These are phyloP conservation scores for Hylaeus anthracinus DNA, from an alignment of 1,140 invertebrate species.

Conservation along the genomic window DNA sequence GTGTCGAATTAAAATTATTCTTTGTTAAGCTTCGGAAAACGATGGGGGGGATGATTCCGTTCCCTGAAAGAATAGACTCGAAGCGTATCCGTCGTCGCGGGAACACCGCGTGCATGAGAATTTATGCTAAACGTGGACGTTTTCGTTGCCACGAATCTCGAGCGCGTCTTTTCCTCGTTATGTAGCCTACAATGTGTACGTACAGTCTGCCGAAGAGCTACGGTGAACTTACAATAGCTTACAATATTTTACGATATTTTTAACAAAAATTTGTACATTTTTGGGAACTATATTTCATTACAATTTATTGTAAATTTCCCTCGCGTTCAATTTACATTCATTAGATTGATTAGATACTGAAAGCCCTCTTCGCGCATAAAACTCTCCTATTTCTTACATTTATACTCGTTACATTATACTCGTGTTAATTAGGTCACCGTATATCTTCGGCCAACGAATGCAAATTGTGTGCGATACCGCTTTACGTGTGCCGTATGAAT, in stretches of 20 bases:
- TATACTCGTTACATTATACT: too few relatives aligned
- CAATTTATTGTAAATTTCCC: too few relatives aligned
- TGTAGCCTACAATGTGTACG: slow-evolving; percentile 16
- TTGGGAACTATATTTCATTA: too few relatives aligned
- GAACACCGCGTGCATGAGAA: not conserved
- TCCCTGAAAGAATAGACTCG: slow-evolving; percentile 15
- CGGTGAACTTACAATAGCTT: not conserved
- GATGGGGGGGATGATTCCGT: slow-evolving; percentile 38
- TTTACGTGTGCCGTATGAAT: slow-evolving; percentile 8
- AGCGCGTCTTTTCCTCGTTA: slow-evolving; percentile 29
- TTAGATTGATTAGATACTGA: too few relatives aligned
- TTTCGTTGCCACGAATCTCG: slow-evolving; percentile 19
- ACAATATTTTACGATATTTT: too few relatives aligned
- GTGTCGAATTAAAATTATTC: slow-evolving; percentile 62
- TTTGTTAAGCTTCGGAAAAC: slow-evolving; percentile 59
- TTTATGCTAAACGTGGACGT: slow-evolving; percentile 14
- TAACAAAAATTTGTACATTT: too few relatives aligned
- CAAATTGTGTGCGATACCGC: not conserved
- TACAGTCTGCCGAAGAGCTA: not conserved
- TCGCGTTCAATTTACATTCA: too few relatives aligned
- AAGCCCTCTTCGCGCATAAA: too few relatives aligned
- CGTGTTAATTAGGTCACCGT: not conserved
- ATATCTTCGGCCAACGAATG: not conserved
- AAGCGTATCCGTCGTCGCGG: slow-evolving; percentile 20
- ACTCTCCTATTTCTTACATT: too few relatives aligned